phyloP scores from a whole-genome alignment of 2,797 vertebrate species.

The Margarornis squamiger region DNA sequence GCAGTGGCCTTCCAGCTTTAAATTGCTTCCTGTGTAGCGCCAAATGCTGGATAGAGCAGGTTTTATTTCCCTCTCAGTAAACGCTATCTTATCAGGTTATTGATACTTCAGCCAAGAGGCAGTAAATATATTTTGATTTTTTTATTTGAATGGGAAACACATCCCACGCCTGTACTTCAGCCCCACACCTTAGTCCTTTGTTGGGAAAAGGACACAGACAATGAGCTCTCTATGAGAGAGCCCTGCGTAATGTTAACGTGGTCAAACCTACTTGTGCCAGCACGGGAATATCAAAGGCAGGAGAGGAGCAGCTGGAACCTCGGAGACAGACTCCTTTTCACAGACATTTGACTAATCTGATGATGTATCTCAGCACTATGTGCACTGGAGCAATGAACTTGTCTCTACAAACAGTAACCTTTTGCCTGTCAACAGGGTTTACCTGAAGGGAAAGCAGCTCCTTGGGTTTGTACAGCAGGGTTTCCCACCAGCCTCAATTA shows the following conservation, averaged over 20 bases:
- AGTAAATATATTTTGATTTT: background rate
- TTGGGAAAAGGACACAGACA: background rate
- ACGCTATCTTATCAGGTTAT: background rate
- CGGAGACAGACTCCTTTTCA: slow-evolving; percentile 2
- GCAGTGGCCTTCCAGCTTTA: background rate
- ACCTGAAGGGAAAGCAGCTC: slow-evolving; percentile 6
- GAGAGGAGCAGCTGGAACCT: background rate
- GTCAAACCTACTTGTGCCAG: slow-evolving; percentile 37
- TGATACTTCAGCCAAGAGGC: background rate
- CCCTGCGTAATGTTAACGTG: background rate
- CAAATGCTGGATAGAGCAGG: background rate
- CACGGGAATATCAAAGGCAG: slow-evolving; percentile 37
- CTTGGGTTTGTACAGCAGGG: background rate
- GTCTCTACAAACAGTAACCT: slow-evolving; percentile 43
- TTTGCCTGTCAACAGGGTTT: slow-evolving; percentile 18
- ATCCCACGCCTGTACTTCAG: background rate
- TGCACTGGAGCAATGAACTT: background rate
- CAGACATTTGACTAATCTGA: slow-evolving; percentile 48
- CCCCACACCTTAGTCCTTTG: background rate
- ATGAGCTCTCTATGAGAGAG: background rate
- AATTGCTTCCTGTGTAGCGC: background rate
- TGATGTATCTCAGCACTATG: slow-evolving; percentile 21
- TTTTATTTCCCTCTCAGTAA: background rate
- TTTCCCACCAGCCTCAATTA: background rate
- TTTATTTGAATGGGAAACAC: background rate